Percentiles rank a stretch among this genome's conserved stretches.
Evolutionary conservation across 2,888 invertebrate species (phyloP).

Genomic region (Eilema sororculum): DNA sequence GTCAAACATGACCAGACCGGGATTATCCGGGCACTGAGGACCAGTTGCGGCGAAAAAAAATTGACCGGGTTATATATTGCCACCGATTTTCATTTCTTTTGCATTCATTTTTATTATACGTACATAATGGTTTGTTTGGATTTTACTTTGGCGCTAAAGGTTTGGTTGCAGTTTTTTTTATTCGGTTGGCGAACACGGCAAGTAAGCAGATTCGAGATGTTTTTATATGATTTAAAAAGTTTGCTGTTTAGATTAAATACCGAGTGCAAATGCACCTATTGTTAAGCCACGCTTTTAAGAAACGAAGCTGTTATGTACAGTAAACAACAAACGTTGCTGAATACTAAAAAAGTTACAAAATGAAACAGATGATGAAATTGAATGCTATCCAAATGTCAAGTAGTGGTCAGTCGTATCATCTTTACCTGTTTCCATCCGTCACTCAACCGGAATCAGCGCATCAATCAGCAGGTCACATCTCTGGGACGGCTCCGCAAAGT

Average conservation of each 20-base stretch:
- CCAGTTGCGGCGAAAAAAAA: slow-evolving; percentile 50
- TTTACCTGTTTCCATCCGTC: too few relatives aligned
- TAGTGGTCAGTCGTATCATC: too few relatives aligned
- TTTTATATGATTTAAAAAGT: neutral
- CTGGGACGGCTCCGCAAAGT: too few relatives aligned
- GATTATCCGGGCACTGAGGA: slow-evolving; percentile 70
- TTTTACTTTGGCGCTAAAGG: slow-evolving; percentile 20
- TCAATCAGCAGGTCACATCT: too few relatives aligned
- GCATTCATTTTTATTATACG: slow-evolving; percentile 43
- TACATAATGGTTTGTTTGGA: slow-evolving; percentile 17
- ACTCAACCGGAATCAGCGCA: too few relatives aligned
- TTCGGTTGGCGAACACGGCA: neutral
- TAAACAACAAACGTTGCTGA: too few relatives aligned
- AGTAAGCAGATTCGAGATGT: neutral
- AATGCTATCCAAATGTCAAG: too few relatives aligned
- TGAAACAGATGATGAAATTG: too few relatives aligned
- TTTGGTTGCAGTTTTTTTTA: slow-evolving; percentile 7
- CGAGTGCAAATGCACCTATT: neutral
- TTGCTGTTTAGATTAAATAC: neutral
- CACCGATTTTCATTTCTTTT: slow-evolving; percentile 47
- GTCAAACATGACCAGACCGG: slow-evolving; percentile 74
- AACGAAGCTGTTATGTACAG: neutral
- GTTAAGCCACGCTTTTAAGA: neutral
- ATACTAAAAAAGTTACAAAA: too few relatives aligned
- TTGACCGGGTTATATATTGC: slow-evolving; percentile 48